Base-by-base conservation (phyloP, 1,140 invertebrate species). In the Eriocheir sinensis region DNA sequence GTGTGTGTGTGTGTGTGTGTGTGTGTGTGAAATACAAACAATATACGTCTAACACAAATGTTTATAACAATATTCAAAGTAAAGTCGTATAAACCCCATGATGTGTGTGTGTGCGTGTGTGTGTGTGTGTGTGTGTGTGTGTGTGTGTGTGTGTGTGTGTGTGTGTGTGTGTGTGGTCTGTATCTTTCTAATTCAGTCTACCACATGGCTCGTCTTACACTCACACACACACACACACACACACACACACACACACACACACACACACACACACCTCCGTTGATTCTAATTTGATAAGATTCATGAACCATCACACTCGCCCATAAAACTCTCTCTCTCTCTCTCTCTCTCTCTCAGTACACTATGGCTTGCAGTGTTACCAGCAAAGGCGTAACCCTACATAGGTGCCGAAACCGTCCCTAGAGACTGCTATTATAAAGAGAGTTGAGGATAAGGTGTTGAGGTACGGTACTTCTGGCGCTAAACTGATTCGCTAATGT, bases 111-210 rank as follows among this genome's bases (percentile, higher is more conserved):
- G 44, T 27, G n/a, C 27, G 36, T 30, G 40, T 44, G 40, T 41
- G 86, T 44, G 86, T 89, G 86, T n/a, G 86, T 41, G 86, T 89
- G 86, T 89, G 86, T 40, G 86, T 40, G 86, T 89, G 34, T 40
- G 40, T 40, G 40, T 44, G 44, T 44, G 88, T 32, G 88, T 12
- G 41, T 32, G 44, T 44, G 88, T 32, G 88, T 85, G 81, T 85
- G 81, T 36, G 38, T 85, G 30, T 17, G 30, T 36, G n/a, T 3
- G 9, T 81, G 80, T 30, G n/a, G 30, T n/a, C 30, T 30, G 30
- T 81, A 81, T 9, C 12, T 12, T 81, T 81, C 34, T 36, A 32
- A 27, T 36, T 81, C 12, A 32, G 17, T 81, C 80, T 81, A 81
- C n/a, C 17, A 15, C 34, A 17, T 27, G 34, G 2, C 0, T 85